phyloP scores from a whole-genome alignment of 2,113 vertebrate genomes.

The Phalacrocorax aristotelis region DNA sequence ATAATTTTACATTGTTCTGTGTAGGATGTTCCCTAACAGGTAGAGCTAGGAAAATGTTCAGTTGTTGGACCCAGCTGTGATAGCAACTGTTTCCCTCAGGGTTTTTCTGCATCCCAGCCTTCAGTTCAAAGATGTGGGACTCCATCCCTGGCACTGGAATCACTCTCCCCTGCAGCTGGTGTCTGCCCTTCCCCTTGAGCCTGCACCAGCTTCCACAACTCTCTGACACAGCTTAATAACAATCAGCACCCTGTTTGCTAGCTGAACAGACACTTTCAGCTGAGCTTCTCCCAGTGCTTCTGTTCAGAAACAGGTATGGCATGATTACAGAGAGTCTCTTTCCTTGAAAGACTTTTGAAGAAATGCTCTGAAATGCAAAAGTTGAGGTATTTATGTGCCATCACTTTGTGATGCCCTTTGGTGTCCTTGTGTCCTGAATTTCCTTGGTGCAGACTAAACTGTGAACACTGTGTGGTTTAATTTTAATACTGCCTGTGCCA shows the following conservation, averaged over 20 bases:
- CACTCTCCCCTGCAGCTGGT: neutral
- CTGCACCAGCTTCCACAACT: neutral
- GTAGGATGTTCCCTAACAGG: neutral
- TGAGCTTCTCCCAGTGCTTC: neutral
- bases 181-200: neutral
- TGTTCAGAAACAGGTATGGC: neutral
- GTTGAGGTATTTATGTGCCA: neutral
- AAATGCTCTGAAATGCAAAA: neutral
- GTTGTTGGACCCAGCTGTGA: neutral
- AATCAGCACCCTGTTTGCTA: neutral
- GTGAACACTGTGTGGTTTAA: neutral
- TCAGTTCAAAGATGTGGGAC: neutral
- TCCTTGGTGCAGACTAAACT: neutral
- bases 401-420: neutral
- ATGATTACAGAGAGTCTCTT: neutral
- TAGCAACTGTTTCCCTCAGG: neutral
- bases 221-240: neutral
- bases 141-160: rapidly evolving
- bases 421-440: neutral
- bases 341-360: neutral
- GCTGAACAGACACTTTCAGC: neutral
- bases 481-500: neutral
- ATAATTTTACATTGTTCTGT: neutral
- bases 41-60: neutral
- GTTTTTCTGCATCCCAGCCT: neutral